Conservation (phyloP, 2,113 vertebrate species). For the Equus przewalskii region DNA sequence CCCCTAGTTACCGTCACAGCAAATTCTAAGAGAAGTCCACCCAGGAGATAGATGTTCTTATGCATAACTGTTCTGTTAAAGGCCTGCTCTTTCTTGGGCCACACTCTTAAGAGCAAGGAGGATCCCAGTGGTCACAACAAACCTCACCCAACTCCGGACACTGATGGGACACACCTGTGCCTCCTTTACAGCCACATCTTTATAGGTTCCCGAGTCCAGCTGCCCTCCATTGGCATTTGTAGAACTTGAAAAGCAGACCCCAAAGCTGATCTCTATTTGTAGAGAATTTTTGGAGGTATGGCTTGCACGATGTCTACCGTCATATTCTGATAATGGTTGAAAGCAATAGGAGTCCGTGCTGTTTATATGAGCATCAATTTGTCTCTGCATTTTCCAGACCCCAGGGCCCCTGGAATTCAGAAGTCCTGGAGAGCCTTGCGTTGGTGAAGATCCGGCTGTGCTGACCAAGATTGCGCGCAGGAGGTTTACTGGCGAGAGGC, state of each 20-base stretch:
- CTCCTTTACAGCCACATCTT: not conserved
- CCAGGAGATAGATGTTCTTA: fast-evolving
- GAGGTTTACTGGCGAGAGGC: fast-evolving
- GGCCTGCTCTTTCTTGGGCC: not conserved
- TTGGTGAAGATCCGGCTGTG: not conserved
- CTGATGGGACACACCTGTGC: not conserved
- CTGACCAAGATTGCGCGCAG: fast-evolving
- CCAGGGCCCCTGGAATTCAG: not conserved
- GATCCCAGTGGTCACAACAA: fast-evolving
- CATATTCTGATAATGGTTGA: no score
- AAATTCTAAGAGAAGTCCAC: fast-evolving
- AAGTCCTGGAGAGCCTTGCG: not conserved
- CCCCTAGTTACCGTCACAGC: fast-evolving
- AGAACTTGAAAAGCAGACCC: not conserved
- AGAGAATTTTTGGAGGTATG: not conserved
- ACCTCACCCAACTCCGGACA: fast-evolving
- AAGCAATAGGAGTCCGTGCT: no score
- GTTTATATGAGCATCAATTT: not conserved
- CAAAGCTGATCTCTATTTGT: no score
- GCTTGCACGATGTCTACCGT: fast-evolving
- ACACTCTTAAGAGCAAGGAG: not conserved
- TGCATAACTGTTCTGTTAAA: fast-evolving
- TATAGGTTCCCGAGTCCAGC: fast-evolving
- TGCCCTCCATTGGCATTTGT: fast-evolving
- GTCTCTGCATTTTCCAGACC: not conserved